Evolutionary conservation across 2,797 vertebrate species (phyloP), one percentile per base, ranked within the genome.

Genomic region (Cephalopachus bancanus): DNA sequence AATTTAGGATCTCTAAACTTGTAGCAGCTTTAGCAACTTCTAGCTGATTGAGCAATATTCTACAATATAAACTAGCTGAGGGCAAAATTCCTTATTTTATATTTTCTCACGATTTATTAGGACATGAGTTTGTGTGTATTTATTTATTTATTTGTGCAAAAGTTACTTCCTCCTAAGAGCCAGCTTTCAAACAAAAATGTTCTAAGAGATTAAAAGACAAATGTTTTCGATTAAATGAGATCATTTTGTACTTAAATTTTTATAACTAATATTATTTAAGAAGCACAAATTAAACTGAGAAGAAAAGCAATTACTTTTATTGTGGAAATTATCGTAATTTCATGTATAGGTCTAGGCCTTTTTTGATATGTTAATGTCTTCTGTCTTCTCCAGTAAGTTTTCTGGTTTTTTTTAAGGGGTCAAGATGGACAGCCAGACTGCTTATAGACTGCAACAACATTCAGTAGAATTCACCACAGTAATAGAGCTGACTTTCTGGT

Each of bases 131-230:
- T 88, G 55, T 83, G 10, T 60, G 1, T 53, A 10, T 37, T 19
- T 59, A 14, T 57, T 3, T 24, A 3, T 24, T 3, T 69, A 7
- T 60, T 19, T 24, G 16, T 64, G 5, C 17, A 81, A 81, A 75
- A 7, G 65, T 75, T 65, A 10, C 26, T 17, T 79, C 55, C 20
- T 79, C 55, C 79, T 26, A 17, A 74, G 7, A 64, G 6, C 60
- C 26, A 85, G 74, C 14, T 86, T 83, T 26, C 65, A 72, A 72
- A 44, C 30, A 84, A 72, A 3, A 81, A 37, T 87, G 78, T 69
- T 62, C 26, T 72, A 59, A 93, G 28, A 85, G 44, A 78, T 62
- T 26, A 64, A 94, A 86, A 92, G 30, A 71, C 26, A 92, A 83
- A 51, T 24, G 3, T 15, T 81, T 72, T 91, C 1, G 64, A 74